Evolutionary conservation across 2,797 vertebrate species (phyloP).

Genomic region (Anas flavirostris): DNA sequence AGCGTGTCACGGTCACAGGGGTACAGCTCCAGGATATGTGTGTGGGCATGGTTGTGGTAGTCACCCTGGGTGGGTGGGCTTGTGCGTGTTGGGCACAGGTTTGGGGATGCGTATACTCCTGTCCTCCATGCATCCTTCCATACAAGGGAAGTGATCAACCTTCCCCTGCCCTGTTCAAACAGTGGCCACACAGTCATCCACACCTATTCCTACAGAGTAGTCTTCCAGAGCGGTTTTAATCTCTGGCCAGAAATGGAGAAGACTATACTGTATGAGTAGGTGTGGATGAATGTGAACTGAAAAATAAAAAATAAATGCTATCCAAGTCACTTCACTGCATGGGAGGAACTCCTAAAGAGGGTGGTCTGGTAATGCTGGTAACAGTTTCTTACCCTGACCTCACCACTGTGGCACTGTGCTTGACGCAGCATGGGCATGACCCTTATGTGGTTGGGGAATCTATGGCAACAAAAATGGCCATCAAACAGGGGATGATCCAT

Average conservation of each 20-base stretch:
- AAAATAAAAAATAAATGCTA: not conserved
- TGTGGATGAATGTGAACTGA: not conserved
- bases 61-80: not conserved
- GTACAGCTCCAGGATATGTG: not conserved
- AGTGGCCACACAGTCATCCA: not conserved
- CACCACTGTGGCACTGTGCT: not conserved
- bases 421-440: not conserved
- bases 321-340: not conserved
- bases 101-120: accelerated
- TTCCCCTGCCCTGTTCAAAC: not conserved
- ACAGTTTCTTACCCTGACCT: not conserved
- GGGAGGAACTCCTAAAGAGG: not conserved
- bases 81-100: accelerated
- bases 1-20: accelerated
- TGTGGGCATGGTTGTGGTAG: not conserved
- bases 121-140: accelerated
- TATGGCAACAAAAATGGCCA: not conserved
- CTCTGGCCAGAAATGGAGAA: not conserved
- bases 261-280: not conserved
- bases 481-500: not conserved
- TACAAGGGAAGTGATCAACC: not conserved
- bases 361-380: not conserved
- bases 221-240: not conserved
- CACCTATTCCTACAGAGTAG: not conserved
- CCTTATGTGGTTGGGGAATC: not conserved